These are phyloP conservation scores for Leucania comma DNA, from an alignment of 2,888 invertebrate genomes.

Conservation along the genomic window DNA sequence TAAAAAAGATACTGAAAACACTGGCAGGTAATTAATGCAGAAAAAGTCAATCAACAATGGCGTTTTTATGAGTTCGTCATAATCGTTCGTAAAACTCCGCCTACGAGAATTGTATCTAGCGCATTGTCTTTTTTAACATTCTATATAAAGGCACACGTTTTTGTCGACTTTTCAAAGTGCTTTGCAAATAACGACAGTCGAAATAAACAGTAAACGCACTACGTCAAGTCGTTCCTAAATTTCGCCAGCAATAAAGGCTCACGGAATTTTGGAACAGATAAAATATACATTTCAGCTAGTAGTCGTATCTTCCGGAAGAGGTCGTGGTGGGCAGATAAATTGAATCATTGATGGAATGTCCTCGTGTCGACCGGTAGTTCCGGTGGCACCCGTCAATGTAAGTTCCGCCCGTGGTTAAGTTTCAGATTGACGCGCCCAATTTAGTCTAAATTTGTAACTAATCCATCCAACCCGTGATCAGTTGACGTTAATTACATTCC, in stretches of 20 bases:
- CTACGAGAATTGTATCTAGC: neutral
- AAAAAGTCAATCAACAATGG: neutral
- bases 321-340: constrained; percentile 69
- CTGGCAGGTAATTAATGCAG: too few species aligned
- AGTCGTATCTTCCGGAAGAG: constrained; percentile 52
- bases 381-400: constrained; percentile 59
- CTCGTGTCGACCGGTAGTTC: constrained; percentile 63
- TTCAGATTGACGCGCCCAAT: constrained; percentile 70
- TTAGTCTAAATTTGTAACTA: constrained; percentile 69
- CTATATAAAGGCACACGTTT: neutral
- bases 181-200: neutral
- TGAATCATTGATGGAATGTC: constrained; percentile 77
- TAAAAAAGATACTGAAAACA: too few species aligned
- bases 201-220: neutral
- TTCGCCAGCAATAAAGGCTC: constrained; percentile 40
- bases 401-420: constrained; percentile 66
- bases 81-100: too few species aligned
- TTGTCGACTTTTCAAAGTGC: neutral
- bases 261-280: constrained; percentile 45
- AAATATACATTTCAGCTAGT: constrained; percentile 54
- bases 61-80: too few species aligned
- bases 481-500: constrained; percentile 63
- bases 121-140: neutral
- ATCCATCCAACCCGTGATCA: constrained; percentile 59
- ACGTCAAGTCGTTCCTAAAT: constrained; percentile 20